Percentiles rank a stretch among this genome's conserved stretches.
These are phyloP conservation scores for Pardalotus punctatus DNA, from an alignment of 2,113 vertebrate genomes.

Conservation along the genomic window DNA sequence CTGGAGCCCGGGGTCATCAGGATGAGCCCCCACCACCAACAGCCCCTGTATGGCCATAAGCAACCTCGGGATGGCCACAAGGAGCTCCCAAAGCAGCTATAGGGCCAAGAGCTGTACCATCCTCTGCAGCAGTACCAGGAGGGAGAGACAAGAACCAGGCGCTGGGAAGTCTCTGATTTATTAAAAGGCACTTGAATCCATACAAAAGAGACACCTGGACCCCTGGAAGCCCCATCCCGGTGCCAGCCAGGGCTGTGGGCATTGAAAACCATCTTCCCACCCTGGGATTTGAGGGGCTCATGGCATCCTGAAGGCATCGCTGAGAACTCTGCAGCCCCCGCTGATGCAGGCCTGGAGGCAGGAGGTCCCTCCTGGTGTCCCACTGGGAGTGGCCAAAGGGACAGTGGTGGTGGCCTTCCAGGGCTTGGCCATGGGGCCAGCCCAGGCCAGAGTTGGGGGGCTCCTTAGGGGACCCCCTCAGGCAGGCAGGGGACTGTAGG, in stretches of 20 bases:
- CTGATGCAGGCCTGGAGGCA: background rate
- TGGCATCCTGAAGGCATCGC: rapidly evolving
- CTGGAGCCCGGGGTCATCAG: background rate
- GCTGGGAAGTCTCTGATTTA: conserved; percentile 16
- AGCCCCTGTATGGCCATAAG: background rate
- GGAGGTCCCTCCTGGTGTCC: background rate
- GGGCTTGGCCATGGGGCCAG: background rate
- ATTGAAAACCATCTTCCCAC: background rate
- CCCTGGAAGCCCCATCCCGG: background rate
- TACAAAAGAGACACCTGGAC: background rate
- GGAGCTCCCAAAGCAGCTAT: background rate
- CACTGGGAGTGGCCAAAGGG: background rate
- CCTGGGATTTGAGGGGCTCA: background rate
- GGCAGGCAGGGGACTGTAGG: conserved; percentile 72
- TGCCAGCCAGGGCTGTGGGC: rapidly evolving
- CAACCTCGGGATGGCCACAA: background rate
- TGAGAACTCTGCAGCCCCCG: background rate
- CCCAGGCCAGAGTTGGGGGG: background rate
- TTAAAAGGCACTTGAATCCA: conserved; percentile 44
- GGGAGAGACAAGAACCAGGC: background rate
- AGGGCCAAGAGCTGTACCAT: background rate
- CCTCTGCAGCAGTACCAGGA: background rate
- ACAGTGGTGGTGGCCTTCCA: background rate
- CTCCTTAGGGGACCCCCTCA: conserved; percentile 45
- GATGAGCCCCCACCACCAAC: background rate